Evolutionary conservation across 2,113 vertebrate genomes (phyloP).

Genomic region (Zapornia atra): DNA sequence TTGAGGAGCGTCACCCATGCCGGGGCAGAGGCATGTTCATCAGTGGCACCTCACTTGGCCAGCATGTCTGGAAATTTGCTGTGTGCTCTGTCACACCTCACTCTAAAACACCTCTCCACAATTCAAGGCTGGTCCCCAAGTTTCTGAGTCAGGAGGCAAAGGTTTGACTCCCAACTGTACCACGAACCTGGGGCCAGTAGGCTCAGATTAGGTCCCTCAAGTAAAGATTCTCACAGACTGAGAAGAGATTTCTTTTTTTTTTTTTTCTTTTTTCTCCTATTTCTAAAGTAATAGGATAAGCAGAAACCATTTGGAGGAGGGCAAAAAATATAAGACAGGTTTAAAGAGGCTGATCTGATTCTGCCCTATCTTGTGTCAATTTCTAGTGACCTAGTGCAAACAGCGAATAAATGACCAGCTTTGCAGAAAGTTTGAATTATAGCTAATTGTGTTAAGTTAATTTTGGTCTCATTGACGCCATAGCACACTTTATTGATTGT

Average conservation of each 20-base stretch:
- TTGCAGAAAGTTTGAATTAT: constrained; percentile 36
- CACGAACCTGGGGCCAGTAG: neutral
- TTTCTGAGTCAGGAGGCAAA: neutral
- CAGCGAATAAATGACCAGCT: neutral
- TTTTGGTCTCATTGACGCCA: constrained; percentile 26
- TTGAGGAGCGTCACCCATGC: neutral
- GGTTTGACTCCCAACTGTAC: neutral
- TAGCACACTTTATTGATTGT: constrained; percentile 26
- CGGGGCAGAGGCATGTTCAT: accelerated
- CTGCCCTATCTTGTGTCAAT: neutral
- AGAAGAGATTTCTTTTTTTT: neutral
- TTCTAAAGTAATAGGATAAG: neutral
- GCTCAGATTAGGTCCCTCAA: neutral
- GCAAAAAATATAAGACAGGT: neutral
- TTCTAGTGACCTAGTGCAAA: neutral
- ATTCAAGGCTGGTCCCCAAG: accelerated
- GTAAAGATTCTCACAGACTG: neutral
- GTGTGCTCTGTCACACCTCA: neutral
- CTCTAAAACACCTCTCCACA: neutral
- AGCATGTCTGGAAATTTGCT: neutral
- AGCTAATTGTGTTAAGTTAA: constrained; percentile 43
- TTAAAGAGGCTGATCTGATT: neutral
- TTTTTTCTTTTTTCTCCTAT: neutral
- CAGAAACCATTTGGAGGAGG: neutral
- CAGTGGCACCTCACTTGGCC: accelerated